Evolutionary conservation across 2,888 invertebrate genomes (phyloP).

Genomic region (Oscheius myriophilus): DNA sequence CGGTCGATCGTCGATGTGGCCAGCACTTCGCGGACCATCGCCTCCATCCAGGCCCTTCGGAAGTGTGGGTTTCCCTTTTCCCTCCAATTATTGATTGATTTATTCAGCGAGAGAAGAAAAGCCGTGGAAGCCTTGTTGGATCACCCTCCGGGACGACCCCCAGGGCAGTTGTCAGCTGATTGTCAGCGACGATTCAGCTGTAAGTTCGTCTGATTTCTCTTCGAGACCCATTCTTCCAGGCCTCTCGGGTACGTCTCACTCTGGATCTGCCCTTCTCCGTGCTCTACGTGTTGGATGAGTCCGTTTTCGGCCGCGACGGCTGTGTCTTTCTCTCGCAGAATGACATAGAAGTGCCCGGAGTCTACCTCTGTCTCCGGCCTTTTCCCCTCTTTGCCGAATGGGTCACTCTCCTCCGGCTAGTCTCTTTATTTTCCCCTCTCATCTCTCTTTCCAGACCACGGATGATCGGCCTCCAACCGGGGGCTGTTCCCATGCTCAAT

Average conservation of each 20-base stretch:
- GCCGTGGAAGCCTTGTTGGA: constrained; percentile 45
- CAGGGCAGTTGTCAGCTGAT: constrained; percentile 20
- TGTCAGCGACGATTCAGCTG: constrained; percentile 4
- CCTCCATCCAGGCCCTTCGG: constrained; percentile 6
- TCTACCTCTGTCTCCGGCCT: constrained; percentile 21
- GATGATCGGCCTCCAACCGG: constrained; percentile 7
- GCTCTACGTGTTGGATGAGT: constrained; percentile 49
- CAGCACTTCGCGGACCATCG: not conserved
- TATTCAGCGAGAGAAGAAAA: constrained; percentile 52
- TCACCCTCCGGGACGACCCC: constrained; percentile 29
- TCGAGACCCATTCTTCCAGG: not conserved
- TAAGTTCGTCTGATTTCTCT: not conserved
- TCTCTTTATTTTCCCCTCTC: too few relatives aligned
- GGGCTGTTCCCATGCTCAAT: constrained; percentile 4
- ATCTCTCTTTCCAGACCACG: constrained; percentile 1
- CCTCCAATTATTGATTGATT: constrained; percentile 1
- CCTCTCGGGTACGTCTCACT: not conserved
- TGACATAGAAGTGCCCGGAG: constrained; percentile 10
- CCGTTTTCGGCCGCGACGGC: constrained; percentile 47
- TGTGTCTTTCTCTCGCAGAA: constrained; percentile 39
- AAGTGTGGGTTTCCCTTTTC: constrained; percentile 27
- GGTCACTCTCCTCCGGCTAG: constrained; percentile 11
- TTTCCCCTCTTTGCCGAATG: constrained; percentile 17
- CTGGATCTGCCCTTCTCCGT: constrained; percentile 40
- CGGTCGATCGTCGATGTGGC: not conserved